Conservation (phyloP, 2,113 vertebrate genomes). For the Stegostoma tigrinum region DNA sequence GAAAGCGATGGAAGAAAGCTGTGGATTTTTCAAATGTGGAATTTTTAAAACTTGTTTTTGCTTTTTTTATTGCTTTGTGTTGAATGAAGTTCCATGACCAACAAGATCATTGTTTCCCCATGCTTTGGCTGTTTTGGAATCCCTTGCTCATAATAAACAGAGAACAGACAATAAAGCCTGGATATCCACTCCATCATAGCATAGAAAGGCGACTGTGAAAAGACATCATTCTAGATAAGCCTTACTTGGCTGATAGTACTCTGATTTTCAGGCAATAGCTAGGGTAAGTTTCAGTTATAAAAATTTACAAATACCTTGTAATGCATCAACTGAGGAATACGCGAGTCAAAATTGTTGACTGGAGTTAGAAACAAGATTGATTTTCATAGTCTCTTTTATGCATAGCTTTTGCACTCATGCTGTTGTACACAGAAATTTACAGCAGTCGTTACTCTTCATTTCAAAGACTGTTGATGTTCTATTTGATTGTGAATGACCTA, state of each 20-base stretch:
- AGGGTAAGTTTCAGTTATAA: background rate
- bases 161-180: background rate
- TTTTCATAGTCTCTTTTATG: background rate
- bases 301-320: background rate
- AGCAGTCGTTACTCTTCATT: background rate
- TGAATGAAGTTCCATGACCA: background rate
- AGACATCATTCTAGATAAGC: background rate
- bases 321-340: background rate
- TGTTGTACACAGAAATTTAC: background rate
- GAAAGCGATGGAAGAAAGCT: background rate
- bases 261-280: background rate
- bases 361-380: background rate
- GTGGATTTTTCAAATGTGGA: background rate
- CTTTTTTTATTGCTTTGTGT: background rate
- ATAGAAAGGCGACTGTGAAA: background rate
- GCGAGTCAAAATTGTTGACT: background rate
- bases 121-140: background rate
- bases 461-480: background rate
- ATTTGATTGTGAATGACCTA: background rate
- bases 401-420: background rate
- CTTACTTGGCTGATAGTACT: background rate
- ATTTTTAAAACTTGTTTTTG: background rate
- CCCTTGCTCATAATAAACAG: background rate
- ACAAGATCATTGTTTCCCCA: background rate
- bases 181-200: background rate